phyloP scores from a whole-genome alignment of 2,797 vertebrate species.

The Meriones psammophilus region DNA sequence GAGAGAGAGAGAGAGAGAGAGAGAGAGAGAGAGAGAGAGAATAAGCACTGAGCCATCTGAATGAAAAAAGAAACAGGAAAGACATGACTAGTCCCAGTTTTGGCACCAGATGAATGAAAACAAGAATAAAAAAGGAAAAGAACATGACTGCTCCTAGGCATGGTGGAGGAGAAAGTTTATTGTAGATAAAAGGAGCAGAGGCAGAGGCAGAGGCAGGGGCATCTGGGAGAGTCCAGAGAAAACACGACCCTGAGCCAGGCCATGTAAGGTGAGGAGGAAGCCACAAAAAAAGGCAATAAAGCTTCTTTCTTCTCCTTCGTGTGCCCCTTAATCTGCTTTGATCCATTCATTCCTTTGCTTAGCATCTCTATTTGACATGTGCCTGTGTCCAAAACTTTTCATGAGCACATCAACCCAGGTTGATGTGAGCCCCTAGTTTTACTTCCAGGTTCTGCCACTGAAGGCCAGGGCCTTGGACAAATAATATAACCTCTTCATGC shows the following conservation, averaged over 20 bases:
- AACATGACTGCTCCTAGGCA: no score
- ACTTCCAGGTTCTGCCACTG: background rate
- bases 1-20: background rate
- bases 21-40: no score
- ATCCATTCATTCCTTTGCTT: background rate
- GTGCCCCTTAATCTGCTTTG: background rate
- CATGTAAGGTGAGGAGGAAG: background rate
- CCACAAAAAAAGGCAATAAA: background rate
- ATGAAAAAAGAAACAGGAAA: background rate
- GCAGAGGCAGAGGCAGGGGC: background rate
- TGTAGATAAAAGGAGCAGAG: background rate
- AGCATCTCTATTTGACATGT: background rate
- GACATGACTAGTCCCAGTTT: background rate
- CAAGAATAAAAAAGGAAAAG: no score
- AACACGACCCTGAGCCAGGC: background rate
- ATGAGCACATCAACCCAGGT: background rate
- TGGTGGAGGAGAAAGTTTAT: background rate
- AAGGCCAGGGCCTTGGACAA: background rate
- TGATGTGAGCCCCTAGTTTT: background rate
- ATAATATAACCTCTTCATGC: background rate
- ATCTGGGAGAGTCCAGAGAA: background rate
- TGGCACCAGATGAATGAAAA: no score
- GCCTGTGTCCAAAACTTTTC: background rate
- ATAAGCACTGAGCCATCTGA: background rate
- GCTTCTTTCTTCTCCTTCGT: background rate